These are phyloP conservation scores for Phrynosoma platyrhinos DNA, from an alignment of 2,113 vertebrate genomes.

Conservation along the genomic window DNA sequence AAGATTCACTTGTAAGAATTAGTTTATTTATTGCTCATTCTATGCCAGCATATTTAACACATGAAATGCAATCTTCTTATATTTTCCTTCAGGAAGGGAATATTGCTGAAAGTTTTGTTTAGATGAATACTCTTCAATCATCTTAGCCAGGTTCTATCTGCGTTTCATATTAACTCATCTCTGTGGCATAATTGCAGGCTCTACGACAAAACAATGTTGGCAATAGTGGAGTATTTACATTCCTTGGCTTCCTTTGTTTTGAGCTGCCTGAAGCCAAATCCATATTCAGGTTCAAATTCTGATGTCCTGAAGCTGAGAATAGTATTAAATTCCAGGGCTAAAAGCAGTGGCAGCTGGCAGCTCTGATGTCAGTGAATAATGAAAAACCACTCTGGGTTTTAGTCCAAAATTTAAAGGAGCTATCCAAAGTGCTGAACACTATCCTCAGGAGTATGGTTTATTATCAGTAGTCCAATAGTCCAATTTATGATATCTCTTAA, in stretches of 20 bases:
- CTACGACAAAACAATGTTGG: neutral
- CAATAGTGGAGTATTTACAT: neutral
- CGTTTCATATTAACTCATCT: slow-evolving; percentile 26
- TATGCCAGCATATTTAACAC: slow-evolving; percentile 13
- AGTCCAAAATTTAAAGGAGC: too few species aligned
- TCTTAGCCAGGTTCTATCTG: slow-evolving; percentile 18
- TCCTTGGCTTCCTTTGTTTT: neutral
- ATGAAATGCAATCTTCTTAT: slow-evolving; percentile 29
- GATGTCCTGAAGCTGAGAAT: neutral
- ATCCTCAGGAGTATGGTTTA: too few species aligned
- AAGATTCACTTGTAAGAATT: slow-evolving; percentile 9
- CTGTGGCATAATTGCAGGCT: slow-evolving; percentile 10
- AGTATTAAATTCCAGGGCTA: neutral
- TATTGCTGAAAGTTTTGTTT: slow-evolving; percentile 17
- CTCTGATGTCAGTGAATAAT: too few species aligned
- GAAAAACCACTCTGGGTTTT: too few species aligned
- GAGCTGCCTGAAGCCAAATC: neutral
- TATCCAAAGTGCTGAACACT: too few species aligned
- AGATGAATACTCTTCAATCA: slow-evolving; percentile 30
- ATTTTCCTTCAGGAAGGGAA: slow-evolving; percentile 13
- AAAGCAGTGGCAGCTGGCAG: neutral
- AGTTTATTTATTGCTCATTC: slow-evolving; percentile 30
- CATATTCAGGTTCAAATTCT: neutral
- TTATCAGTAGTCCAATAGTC: too few species aligned
- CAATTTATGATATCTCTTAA: too few species aligned